These are phyloP conservation scores for Eulithis testata DNA, from an alignment of 2,888 invertebrate species.

Conservation along the genomic window DNA sequence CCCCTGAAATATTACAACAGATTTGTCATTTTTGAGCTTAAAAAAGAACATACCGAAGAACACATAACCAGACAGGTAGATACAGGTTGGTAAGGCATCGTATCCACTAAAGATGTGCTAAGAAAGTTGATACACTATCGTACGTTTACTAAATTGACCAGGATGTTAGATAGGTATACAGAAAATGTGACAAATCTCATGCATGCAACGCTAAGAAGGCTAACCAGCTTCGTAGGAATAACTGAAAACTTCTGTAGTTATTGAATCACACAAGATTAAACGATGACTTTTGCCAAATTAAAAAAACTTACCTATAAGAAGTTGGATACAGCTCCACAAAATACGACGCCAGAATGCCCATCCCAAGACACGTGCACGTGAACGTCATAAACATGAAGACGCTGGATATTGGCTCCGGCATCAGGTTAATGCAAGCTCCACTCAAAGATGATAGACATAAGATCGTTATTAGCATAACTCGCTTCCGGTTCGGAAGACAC, in stretches of 20 bases:
- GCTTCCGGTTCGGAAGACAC: constrained; percentile 82
- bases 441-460: constrained; percentile 82
- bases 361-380: constrained; percentile 73
- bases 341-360: constrained; percentile 77
- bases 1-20: constrained; percentile 57
- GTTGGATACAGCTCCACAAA: constrained; percentile 78
- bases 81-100: neutral
- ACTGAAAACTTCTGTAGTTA: too few species aligned
- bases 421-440: constrained; percentile 70
- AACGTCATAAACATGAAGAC: constrained; percentile 72
- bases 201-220: too few species aligned
- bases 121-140: too few species aligned
- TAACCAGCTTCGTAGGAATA: too few species aligned
- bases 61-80: too few species aligned
- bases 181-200: too few species aligned
- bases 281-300: too few species aligned
- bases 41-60: too few species aligned
- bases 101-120: too few species aligned
- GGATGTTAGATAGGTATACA: too few species aligned
- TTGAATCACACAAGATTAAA: too few species aligned
- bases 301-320: constrained; percentile 64
- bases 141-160: too few species aligned
- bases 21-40: neutral
- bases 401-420: constrained; percentile 73
- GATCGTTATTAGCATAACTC: constrained; percentile 75